Conservation (phyloP, 1,140 invertebrate genomes). For the Drosophila yakuba region DNA sequence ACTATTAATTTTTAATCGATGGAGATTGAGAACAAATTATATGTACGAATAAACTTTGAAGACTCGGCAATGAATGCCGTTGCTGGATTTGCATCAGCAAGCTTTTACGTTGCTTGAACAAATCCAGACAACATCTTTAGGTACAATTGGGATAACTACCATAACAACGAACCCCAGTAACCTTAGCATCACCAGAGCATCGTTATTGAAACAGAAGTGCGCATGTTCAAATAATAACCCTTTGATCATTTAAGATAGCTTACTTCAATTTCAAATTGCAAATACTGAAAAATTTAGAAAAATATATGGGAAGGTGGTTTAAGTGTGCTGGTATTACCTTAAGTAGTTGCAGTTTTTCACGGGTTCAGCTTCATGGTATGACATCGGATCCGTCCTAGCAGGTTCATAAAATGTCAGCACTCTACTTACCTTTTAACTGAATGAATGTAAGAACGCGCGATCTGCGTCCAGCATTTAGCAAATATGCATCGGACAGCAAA, state of each 20-base stretch:
- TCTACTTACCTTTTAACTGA: slow-evolving; percentile 60
- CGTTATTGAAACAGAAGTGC: slow-evolving; percentile 6
- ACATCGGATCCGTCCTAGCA: background rate
- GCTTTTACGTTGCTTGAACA: slow-evolving; percentile 66
- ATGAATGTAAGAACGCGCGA: slow-evolving; percentile 48
- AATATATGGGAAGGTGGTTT: background rate
- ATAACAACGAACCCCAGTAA: background rate
- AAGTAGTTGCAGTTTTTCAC: slow-evolving; percentile 9
- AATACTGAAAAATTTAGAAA: slow-evolving; percentile 3
- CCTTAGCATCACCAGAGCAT: background rate
- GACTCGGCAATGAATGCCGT: slow-evolving; percentile 74
- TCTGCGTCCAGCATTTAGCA: slow-evolving; percentile 17
- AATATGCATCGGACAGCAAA: slow-evolving; percentile 19
- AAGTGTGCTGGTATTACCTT: slow-evolving; percentile 27
- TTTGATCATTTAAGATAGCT: background rate
- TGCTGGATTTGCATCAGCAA: slow-evolving; percentile 44
- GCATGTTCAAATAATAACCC: background rate
- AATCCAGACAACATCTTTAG: slow-evolving; percentile 55
- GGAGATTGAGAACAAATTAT: too few relatives aligned
- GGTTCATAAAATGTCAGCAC: slow-evolving; percentile 38
- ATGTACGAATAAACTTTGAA: background rate
- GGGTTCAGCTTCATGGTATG: background rate
- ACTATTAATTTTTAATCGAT: too few relatives aligned
- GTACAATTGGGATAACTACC: too few relatives aligned
- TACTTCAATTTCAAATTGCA: background rate